A percentile compares a stretch with the other conserved stretches of the same genome.
Conservation (phyloP, 2,113 vertebrate species). For the Eupsittula cactorum region DNA sequence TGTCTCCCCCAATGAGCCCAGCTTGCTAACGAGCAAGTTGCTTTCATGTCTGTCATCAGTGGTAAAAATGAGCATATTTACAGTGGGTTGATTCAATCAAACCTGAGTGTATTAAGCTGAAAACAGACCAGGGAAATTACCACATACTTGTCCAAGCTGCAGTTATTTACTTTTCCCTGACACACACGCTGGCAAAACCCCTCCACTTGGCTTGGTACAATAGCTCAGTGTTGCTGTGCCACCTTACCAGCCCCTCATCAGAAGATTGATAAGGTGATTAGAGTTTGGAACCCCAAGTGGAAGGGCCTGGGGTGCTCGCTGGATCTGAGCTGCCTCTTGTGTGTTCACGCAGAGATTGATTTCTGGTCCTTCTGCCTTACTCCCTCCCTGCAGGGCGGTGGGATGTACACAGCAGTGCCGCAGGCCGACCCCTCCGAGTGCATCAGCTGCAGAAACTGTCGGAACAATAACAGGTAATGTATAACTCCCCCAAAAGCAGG, state of each 20-base stretch:
- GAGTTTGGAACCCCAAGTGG: not conserved
- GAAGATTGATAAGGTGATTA: not conserved
- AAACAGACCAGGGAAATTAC: constrained; percentile 61
- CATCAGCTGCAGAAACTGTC: constrained; percentile 90
- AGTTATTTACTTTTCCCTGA: constrained; percentile 47
- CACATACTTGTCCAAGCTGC: constrained; percentile 24
- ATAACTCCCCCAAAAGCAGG: fast-evolving
- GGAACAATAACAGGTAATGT: constrained; percentile 94
- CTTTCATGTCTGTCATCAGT: constrained; percentile 32
- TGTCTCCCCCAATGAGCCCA: not conserved
- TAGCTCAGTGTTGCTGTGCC: not conserved
- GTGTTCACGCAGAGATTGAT: not conserved
- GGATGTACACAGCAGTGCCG: constrained; percentile 82
- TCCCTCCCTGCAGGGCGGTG: constrained; percentile 78
- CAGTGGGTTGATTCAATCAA: constrained; percentile 11
- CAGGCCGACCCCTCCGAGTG: constrained; percentile 86
- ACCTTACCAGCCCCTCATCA: not conserved
- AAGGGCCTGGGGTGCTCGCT: not conserved
- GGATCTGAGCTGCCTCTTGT: not conserved
- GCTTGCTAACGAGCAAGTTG: not conserved
- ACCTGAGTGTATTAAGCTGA: not conserved
- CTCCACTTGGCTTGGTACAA: not conserved
- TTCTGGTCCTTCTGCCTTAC: not conserved
- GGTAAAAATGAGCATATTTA: constrained; percentile 49
- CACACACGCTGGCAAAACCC: constrained; percentile 1